These are phyloP conservation scores for Acropora yongei DNA, from an alignment of 64 coral and sea anemone species.

Conservation along the genomic window DNA sequence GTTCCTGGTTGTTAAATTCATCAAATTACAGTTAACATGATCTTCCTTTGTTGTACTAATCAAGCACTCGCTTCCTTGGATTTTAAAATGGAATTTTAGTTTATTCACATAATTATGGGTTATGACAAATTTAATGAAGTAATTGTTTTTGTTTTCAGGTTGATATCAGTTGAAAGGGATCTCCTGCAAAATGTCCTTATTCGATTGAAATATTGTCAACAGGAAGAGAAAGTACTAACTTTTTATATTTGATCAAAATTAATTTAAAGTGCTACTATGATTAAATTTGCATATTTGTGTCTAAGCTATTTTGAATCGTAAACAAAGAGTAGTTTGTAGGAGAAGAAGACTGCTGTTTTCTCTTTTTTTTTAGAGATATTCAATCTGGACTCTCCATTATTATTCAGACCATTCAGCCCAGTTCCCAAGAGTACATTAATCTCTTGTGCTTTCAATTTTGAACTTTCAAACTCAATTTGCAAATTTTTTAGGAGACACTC, in stretches of 20 bases:
- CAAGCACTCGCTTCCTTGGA: too few relatives aligned
- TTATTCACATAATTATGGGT: too few relatives aligned
- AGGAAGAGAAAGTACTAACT: slow-evolving; percentile 21
- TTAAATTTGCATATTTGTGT: too few relatives aligned
- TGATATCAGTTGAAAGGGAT: slow-evolving; percentile 18
- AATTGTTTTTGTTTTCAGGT: not conserved
- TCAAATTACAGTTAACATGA: not conserved
- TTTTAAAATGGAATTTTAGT: too few relatives aligned
- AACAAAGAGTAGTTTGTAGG: too few relatives aligned
- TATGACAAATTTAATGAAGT: too few relatives aligned
- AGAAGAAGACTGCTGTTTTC: too few relatives aligned
- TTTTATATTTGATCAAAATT: not conserved
- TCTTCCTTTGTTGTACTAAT: too few relatives aligned
- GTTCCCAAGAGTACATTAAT: not conserved
- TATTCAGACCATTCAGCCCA: too few relatives aligned
- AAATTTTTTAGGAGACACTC: not conserved
- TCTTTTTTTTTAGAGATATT: too few relatives aligned
- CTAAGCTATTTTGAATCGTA: too few relatives aligned
- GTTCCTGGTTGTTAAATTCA: not conserved
- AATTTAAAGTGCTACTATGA: not conserved
- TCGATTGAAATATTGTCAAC: slow-evolving; percentile 17
- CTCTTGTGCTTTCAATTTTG: not conserved
- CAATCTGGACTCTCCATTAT: too few relatives aligned
- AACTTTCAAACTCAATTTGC: not conserved
- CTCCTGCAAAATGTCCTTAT: slow-evolving; percentile 21